Conservation (phyloP, 1,140 invertebrate genomes). For the Oncopeltus fasciatus region DNA sequence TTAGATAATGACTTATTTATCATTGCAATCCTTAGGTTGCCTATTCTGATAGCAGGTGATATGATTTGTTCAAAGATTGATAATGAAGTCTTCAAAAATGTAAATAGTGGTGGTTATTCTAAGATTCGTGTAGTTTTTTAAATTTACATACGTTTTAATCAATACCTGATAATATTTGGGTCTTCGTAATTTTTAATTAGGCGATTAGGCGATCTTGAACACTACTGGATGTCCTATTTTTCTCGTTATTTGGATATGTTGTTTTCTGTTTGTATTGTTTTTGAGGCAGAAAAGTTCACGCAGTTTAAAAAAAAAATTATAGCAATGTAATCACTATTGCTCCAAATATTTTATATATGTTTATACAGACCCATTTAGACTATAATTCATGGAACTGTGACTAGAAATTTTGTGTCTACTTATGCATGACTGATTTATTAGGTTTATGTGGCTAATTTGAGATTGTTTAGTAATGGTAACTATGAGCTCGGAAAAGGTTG, state of each 20-base stretch:
- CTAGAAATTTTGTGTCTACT: neutral
- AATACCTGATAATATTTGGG: neutral
- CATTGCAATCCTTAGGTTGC: neutral
- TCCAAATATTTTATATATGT: too few species aligned
- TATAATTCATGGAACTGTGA: neutral
- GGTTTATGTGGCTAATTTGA: neutral
- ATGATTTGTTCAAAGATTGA: neutral
- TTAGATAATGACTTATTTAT: too few species aligned
- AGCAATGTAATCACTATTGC: neutral
- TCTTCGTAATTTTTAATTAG: too few species aligned
- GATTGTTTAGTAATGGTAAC: slow-evolving; percentile 31
- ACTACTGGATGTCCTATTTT: too few species aligned
- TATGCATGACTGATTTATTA: neutral
- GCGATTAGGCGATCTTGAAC: too few species aligned
- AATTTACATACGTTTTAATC: neutral
- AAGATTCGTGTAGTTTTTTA: neutral
- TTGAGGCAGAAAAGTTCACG: neutral
- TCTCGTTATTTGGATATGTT: neutral
- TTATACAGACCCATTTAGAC: too few species aligned
- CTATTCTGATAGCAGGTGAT: neutral
- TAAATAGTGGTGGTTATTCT: neutral
- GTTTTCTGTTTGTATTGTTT: neutral
- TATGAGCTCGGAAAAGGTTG: slow-evolving; percentile 37
- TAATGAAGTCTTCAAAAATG: neutral
- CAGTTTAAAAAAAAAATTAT: neutral